Evolutionary conservation across 2,888 invertebrate species (phyloP).

Genomic region (Empis stercorea): DNA sequence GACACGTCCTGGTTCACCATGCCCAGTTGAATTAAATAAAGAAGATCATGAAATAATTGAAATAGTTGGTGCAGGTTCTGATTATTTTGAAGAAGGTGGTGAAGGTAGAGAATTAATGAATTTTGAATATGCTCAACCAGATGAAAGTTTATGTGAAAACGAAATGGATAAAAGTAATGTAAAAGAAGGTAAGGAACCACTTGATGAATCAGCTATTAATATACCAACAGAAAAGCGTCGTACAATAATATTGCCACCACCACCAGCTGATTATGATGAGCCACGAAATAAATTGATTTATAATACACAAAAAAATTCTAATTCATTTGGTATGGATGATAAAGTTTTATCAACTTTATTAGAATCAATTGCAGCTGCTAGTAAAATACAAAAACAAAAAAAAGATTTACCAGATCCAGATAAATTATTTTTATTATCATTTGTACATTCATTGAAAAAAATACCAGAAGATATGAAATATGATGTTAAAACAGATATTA

Average conservation of each 20-base stretch:
- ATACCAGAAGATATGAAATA: constrained; percentile 31
- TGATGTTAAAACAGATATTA: constrained; percentile 31
- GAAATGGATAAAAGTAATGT: not conserved
- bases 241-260: not conserved
- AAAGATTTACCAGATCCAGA: constrained; percentile 25
- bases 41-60: constrained; percentile 34
- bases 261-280: not conserved
- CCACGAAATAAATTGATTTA: not conserved
- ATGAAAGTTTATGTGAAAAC: not conserved
- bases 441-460: constrained; percentile 31
- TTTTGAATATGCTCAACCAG: not conserved
- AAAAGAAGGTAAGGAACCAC: not conserved
- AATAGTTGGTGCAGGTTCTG: constrained; percentile 32
- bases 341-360: not conserved
- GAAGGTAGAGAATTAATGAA: constrained; percentile 13
- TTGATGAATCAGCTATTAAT: not conserved
- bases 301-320: not conserved
- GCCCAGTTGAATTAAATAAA: constrained; percentile 31
- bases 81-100: constrained; percentile 34
- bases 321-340: not conserved
- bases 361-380: not conserved
- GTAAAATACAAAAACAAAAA: not conserved
- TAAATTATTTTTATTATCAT: constrained; percentile 28
- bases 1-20: constrained; percentile 20
- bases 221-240: not conserved